Evolutionary conservation across 2,113 vertebrate species (phyloP).

Genomic region (Mirounga angustirostris): DNA sequence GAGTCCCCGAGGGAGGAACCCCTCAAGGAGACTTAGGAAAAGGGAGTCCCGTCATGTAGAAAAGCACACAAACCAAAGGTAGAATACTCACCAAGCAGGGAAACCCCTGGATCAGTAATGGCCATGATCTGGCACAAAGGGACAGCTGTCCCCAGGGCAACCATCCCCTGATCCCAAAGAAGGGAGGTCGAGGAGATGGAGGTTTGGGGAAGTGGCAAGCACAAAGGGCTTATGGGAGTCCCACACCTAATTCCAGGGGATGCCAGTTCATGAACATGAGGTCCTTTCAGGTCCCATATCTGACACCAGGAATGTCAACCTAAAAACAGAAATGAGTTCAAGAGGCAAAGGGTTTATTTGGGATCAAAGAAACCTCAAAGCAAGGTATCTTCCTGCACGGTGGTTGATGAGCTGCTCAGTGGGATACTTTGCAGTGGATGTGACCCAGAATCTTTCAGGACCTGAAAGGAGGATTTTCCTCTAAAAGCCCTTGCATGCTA

Average conservation of each 20-base stretch:
- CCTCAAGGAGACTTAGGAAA: not conserved
- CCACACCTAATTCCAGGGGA: too few species aligned
- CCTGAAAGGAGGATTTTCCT: not conserved
- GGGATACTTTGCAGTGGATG: not conserved
- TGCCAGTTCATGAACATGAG: not conserved
- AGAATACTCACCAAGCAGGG: not conserved
- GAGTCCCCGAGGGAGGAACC: not conserved
- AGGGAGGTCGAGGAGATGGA: not conserved
- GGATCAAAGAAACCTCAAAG: not conserved
- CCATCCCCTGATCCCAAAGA: not conserved
- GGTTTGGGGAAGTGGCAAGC: not conserved
- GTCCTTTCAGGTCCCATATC: not conserved
- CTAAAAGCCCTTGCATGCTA: not conserved
- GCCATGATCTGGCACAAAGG: not conserved
- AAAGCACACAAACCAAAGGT: not conserved
- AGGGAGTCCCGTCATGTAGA: not conserved
- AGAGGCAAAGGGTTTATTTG: not conserved
- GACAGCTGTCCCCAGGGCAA: not conserved
- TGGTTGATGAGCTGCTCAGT: not conserved
- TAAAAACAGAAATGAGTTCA: not conserved
- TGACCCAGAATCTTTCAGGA: slow-evolving; percentile 6
- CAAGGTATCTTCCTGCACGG: not conserved
- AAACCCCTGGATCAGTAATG: not conserved
- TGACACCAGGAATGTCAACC: not conserved
- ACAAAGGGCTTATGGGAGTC: not conserved